Percentiles rank a stretch among this genome's conserved stretches.
Evolutionary conservation across 1,140 invertebrate genomes (phyloP).

Genomic region (Agrilus planipennis): DNA sequence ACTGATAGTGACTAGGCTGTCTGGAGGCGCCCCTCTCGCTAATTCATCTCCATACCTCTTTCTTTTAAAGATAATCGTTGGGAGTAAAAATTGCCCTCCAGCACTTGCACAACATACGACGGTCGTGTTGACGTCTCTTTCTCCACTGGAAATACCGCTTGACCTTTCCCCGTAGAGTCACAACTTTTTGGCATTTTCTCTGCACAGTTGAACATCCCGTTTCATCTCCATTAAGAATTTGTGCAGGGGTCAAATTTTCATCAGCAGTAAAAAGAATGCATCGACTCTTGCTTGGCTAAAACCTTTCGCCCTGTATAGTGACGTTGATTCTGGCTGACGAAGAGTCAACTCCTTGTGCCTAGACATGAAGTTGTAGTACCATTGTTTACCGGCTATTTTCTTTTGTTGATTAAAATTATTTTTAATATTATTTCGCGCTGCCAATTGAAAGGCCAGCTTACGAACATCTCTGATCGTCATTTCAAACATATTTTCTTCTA

Average conservation of each 20-base stretch:
- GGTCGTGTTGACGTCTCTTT: conserved; percentile 34
- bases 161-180: conserved; percentile 24
- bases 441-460: conserved; percentile 21
- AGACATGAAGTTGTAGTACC: conserved; percentile 19
- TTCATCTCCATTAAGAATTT: conserved; percentile 24
- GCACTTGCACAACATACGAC: conserved; percentile 22
- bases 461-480: conserved; percentile 12
- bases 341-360: conserved; percentile 16
- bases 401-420: conserved; percentile 22
- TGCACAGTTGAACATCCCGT: conserved; percentile 12
- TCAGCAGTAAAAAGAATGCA: conserved; percentile 18
- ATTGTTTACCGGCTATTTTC: conserved; percentile 17
- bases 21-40: conserved; percentile 8
- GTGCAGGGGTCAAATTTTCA: conserved; percentile 21
- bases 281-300: conserved; percentile 18
- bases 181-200: conserved; percentile 1
- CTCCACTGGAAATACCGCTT: conserved; percentile 35
- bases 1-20: conserved; percentile 7
- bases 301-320: conserved; percentile 15
- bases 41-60: conserved; percentile 9
- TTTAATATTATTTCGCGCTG: conserved; percentile 16
- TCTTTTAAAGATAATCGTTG: conserved; percentile 24
- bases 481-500: conserved; percentile 10
- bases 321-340: conserved; percentile 19
- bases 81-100: conserved; percentile 21